Percentiles rank a stretch among this genome's conserved stretches.
Evolutionary conservation across 2,113 vertebrate genomes (phyloP).

Genomic region (Petrocephalus zakoni): DNA sequence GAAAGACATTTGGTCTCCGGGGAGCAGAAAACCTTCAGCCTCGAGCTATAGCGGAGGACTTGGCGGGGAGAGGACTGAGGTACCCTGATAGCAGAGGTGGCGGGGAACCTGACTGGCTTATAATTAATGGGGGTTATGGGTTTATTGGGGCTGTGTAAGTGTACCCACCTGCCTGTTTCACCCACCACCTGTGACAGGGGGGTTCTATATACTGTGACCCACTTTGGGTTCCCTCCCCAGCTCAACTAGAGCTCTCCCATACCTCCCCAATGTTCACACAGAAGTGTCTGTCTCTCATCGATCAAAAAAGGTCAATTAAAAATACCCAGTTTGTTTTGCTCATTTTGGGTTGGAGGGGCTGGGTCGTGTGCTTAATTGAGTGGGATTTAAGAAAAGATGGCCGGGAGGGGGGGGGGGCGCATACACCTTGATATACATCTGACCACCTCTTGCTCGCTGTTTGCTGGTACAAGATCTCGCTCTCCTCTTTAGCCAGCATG

Average conservation of each 20-base stretch:
- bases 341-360: background rate
- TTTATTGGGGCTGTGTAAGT: background rate
- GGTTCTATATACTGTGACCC: constrained; percentile 47
- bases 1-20: background rate
- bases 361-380: background rate
- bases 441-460: constrained; percentile 29
- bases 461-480: constrained; percentile 36
- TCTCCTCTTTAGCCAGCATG: background rate
- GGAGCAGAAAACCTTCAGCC: background rate
- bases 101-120: background rate
- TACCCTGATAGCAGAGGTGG: background rate
- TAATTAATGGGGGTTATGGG: background rate
- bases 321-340: background rate
- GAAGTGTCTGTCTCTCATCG: background rate
- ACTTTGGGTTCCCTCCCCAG: constrained; percentile 42
- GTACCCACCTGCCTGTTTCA: background rate
- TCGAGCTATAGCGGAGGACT: background rate
- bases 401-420: background rate
- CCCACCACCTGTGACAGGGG: constrained; percentile 24
- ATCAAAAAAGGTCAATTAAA: background rate
- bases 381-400: background rate
- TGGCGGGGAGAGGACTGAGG: background rate
- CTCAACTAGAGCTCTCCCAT: background rate
- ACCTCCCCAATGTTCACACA: background rate
- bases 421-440: background rate